Evolutionary conservation across 2,113 vertebrate species (phyloP), one percentile per base, ranked within the genome.

Genomic region (Mionectes macconnelli): DNA sequence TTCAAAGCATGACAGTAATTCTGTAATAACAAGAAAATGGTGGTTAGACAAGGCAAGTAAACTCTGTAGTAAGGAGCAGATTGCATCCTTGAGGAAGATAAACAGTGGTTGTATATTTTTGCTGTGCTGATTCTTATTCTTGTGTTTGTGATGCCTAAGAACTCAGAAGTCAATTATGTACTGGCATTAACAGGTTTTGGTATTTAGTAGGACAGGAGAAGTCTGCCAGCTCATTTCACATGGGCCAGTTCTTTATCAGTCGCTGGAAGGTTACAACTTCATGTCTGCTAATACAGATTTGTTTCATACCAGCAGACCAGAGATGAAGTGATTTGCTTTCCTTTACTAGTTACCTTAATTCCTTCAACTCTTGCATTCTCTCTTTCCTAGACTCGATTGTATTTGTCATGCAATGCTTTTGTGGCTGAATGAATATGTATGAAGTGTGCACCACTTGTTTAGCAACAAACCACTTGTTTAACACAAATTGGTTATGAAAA

Each of bases 291-390:
- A 68, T 47, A 68, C 0, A 20, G 50, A 42, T 49, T 88, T 40
- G 79, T 83, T 86, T 89, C 47, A 93, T 72, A 86, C 44, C 52
- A 92, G 22, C 44, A 84, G 64, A 76, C 33, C 49, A 87, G 50
- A 91, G 50, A 83, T 59, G 21, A 91, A 87, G 37, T 49, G 37
- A 57, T 94, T 91, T 93, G 14, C 67, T 93, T 91, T 93, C 33
- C 31, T 77, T 81, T 90, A 39, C 52, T 60, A 35, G 21, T 57
- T 93, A 30, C n/a, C 18, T 93, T 82, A 70, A 93, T 86, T 80
- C 31, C 84, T 88, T 73, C 57, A 85, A 27, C 21, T 79, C 18
- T 35, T 67, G 49, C 30, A 31, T 82, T 72, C n/a, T 62, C 14
- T 66, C 27, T 90, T 84, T 92, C 39, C 82, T 77, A 60, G 67